Evolutionary conservation across 64 coral and sea anemone genomes (phyloP).

Genomic region (Pachyseris speciosa): DNA sequence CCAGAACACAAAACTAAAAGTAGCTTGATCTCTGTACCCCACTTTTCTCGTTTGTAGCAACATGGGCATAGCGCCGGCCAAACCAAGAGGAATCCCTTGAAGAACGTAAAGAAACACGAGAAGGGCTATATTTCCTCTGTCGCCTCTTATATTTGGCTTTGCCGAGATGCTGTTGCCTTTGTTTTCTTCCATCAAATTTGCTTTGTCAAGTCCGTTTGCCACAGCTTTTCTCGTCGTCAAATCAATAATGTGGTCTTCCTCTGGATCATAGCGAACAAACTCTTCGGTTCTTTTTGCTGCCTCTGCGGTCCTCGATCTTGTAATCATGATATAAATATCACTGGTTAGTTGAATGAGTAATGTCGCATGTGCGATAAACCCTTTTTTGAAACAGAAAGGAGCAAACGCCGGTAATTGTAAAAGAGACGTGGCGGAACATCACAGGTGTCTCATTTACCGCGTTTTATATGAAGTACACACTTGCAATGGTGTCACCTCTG

Average conservation of each 20-base stretch:
- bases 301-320: conserved; percentile 18
- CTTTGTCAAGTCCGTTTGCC: neutral
- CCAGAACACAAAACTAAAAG: conserved; percentile 98
- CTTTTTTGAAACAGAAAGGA: neutral
- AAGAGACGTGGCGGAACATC: conserved; percentile 3
- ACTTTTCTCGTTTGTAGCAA: conserved; percentile 86
- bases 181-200: neutral
- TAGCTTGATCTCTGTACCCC: conserved; percentile 92
- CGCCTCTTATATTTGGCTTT: conserved; percentile 12
- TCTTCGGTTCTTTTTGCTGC: neutral
- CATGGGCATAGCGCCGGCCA: conserved; percentile 91
- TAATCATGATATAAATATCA: neutral
- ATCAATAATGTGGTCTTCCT: neutral
- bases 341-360: neutral
- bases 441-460: neutral
- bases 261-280: neutral
- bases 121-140: conserved; percentile 78
- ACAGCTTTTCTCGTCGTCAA: neutral
- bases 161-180: neutral
- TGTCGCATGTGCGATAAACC: neutral
- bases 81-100: conserved; percentile 92
- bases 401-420: neutral
- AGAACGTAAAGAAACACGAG: conserved; percentile 89
- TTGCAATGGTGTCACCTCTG: neutral
- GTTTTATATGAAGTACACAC: neutral